Evolutionary conservation across 2,888 invertebrate genomes (phyloP).

Genomic region (Nomada ferruginata): DNA sequence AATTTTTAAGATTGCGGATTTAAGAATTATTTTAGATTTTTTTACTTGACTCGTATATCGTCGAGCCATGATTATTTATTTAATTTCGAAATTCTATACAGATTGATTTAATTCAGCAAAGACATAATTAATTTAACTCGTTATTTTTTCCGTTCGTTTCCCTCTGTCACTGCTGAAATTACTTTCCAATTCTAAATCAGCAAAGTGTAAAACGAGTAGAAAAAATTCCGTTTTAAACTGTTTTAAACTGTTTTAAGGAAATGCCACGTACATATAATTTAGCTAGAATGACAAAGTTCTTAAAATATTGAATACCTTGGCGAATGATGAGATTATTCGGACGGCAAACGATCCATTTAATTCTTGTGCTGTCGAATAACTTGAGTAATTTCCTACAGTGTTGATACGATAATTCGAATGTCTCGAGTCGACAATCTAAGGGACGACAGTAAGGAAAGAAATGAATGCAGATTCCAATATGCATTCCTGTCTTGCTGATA

Average conservation of each 20-base stretch:
- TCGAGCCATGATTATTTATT: too few relatives aligned
- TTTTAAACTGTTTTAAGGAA: not conserved
- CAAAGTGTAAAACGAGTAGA: not conserved
- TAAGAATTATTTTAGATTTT: too few relatives aligned
- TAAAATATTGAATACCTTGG: not conserved
- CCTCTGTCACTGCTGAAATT: not conserved
- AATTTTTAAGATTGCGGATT: not conserved
- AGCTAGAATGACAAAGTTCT: not conserved
- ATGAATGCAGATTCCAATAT: slow-evolving; percentile 15
- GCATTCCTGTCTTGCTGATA: slow-evolving; percentile 28
- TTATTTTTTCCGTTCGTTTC: not conserved
- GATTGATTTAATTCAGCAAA: not conserved
- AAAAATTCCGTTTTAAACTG: too few relatives aligned
- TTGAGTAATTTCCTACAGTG: slow-evolving; percentile 10
- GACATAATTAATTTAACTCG: not conserved
- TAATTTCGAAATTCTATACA: too few relatives aligned
- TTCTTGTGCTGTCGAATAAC: slow-evolving; percentile 7
- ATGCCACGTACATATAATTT: not conserved
- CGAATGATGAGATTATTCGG: slow-evolving; percentile 1
- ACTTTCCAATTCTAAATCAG: not conserved
- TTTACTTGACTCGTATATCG: too few relatives aligned
- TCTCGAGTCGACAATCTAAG: not conserved
- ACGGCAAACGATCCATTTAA: not conserved
- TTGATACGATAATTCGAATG: slow-evolving; percentile 1
- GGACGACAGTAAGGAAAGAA: slow-evolving; percentile 30